Base-by-base conservation (phyloP, 2,888 invertebrate species). In the Drosophila macrospina region DNA sequence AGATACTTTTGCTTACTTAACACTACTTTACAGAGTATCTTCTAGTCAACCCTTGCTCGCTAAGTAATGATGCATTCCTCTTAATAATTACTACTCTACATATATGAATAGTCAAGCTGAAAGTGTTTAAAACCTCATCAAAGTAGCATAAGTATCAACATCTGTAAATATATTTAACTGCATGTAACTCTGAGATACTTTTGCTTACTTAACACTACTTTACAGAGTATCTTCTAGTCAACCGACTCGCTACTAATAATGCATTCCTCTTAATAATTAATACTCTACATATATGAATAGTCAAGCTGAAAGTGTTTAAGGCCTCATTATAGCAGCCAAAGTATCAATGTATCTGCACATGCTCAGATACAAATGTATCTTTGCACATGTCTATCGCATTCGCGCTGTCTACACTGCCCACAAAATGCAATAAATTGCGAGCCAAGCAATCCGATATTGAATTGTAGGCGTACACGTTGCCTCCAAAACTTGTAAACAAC, bases 331-430 rank as follows among this genome's bases (percentile, higher is more conserved):
- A 54, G 47, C 54, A 56, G 59, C 28, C 47, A 42, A 51, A 54
- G 47, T 41, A 36, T 54, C 37, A 37, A 28, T 55, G 28, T 30
- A 54, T 55, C 48, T 55, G 26, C 52, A 57, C 60, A 42, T 36
- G 20, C 37, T 32, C n/a, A 48, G 34, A 51, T 63, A 68, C 47
- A 41, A 13, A 52, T 51, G 55, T 60, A 63, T 62, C 48, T 62
- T 37, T 41, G 16, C n/a, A n/a, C 39, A 16, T 45, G 39, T 42
- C 39, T 57, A 28, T 64, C 30, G 57, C 42, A 48, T 7, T 63
- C 51, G 51, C 47, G 54, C 66, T 75, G 88, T 86, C 75, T 84
- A 78, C 86, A 86, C 88, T 88, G 87, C 88, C 89, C 88, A 88
- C 84, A 66, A 75, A 72, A 61, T 81, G 82, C 86, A 87, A 86